Percentiles rank a stretch among this genome's conserved stretches.
These are phyloP conservation scores for Peromyscus eremicus DNA, from an alignment of 2,797 vertebrate genomes.

Conservation along the genomic window DNA sequence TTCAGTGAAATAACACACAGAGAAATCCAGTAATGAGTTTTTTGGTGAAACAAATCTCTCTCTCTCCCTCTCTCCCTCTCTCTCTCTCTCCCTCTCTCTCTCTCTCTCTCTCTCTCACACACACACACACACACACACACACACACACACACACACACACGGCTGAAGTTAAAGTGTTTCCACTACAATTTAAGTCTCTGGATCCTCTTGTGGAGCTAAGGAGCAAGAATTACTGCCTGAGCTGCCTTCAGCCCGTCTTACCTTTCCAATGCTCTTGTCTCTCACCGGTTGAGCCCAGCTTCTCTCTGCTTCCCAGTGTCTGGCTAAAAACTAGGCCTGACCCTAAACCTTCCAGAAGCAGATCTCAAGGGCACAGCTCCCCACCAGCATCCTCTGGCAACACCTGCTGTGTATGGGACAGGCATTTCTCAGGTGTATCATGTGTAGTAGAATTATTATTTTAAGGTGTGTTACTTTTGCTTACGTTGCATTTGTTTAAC, in stretches of 20 bases:
- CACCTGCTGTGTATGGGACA: fast-evolving
- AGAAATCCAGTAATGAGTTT: neutral
- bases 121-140: neutral
- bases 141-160: no score
- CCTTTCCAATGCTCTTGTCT: neutral
- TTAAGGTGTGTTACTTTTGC: no score
- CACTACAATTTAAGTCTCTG: neutral
- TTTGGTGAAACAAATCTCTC: neutral
- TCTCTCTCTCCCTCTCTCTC: no score
- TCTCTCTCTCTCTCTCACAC: neutral
- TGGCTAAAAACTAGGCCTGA: neutral
- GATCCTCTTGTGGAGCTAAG: no score
- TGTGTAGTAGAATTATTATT: no score
- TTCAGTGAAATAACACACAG: neutral
- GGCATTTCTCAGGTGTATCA: neutral
- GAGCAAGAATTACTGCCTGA: neutral
- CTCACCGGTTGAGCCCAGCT: neutral
- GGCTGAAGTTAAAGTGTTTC: neutral
- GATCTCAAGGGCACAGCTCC: neutral
- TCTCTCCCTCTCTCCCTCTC: no score
- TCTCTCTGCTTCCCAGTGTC: neutral
- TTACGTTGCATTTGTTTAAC: no score
- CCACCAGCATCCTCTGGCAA: neutral
- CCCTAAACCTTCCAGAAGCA: neutral
- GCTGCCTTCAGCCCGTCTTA: neutral